phyloP scores from a whole-genome alignment of 2,888 invertebrate genomes.

The Drosophila recens region DNA sequence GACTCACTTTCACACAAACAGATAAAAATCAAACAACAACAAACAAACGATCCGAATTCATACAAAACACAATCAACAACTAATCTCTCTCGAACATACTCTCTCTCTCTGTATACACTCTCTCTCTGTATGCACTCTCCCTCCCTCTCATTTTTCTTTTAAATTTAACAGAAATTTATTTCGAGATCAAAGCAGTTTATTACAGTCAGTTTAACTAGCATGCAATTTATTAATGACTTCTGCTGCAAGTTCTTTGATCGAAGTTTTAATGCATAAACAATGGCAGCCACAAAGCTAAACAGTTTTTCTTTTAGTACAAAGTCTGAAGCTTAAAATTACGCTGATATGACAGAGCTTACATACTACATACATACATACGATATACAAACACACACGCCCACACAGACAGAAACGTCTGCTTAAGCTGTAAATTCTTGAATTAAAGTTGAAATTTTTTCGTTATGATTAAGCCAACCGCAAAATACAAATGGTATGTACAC shows the following conservation, averaged over 20 bases:
- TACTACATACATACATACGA: neutral
- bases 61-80: slow-evolving; percentile 36
- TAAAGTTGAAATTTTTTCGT: slow-evolving; percentile 17
- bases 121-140: too few species aligned
- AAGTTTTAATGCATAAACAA: slow-evolving; percentile 15
- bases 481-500: slow-evolving; percentile 20
- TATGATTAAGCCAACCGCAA: slow-evolving; percentile 54
- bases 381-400: slow-evolving; percentile 7
- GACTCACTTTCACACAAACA: slow-evolving; percentile 76
- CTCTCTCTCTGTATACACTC: neutral
- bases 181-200: slow-evolving; percentile 45
- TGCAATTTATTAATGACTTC: slow-evolving; percentile 17
- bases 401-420: slow-evolving; percentile 18
- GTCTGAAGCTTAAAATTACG: slow-evolving; percentile 9
- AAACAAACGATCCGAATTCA: slow-evolving; percentile 46
- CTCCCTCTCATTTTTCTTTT: slow-evolving; percentile 6
- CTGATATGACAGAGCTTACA: slow-evolving; percentile 20
- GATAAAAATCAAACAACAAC: slow-evolving; percentile 59
- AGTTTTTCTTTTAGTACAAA: slow-evolving; percentile 9
- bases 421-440: slow-evolving; percentile 27
- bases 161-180: slow-evolving; percentile 15
- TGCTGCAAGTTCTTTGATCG: slow-evolving; percentile 16
- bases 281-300: slow-evolving; percentile 12
- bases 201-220: slow-evolving; percentile 19
- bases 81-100: slow-evolving; percentile 10